Base-by-base conservation (phyloP, 2,888 invertebrate genomes). In the Drosophila mimetica region DNA sequence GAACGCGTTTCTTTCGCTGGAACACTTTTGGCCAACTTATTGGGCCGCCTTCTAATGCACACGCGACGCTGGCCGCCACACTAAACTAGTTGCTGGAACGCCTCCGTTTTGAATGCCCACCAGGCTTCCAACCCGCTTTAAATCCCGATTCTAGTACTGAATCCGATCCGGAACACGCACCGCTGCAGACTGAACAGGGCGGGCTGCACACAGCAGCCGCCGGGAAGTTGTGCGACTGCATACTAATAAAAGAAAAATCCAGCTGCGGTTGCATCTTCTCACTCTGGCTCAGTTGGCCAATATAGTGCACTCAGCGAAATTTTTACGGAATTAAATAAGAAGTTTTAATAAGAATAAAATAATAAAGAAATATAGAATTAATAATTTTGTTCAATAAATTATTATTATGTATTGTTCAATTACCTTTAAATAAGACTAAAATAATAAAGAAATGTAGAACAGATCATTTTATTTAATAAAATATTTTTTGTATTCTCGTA, bases 1-100 rank as follows among this genome's bases (percentile, higher is more conserved):
- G 79, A 70, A 77, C 70, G 70, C 79, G 48, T 78, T 82, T 71
- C 58, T 60, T 69, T 66, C 71, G 60, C 64, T 53, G 61, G 61
- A 46, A 67, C 16, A 44, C 20, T 60, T 64, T 67, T 69, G 63
- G 67, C 50, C 77, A 70, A 48, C 34, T 63, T 70, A 67, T 74
- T 75, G 73, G 65, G 60, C 65, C 70, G 82, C 51, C 57, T 57
- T 73, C 66, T 58, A 72, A 65, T 72, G 73, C 58, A 51, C 58
- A 52, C 67, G 67, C 66, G 30, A 67, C 20, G 54, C 28, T 18
- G 53, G 44, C 44, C 34, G 50, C 66, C 37, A 44, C 13, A 22
- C 50, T 51, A 73, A 73, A 73, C 72, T 73, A 65, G 72, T 73
- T 73, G 48, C 34, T 53, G 60, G 36, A 71, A 71, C 71, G 71